Percentiles rank a stretch among this genome's conserved stretches.
Evolutionary conservation across 2,888 invertebrate species (phyloP).

Genomic region (Latrodectus elegans): DNA sequence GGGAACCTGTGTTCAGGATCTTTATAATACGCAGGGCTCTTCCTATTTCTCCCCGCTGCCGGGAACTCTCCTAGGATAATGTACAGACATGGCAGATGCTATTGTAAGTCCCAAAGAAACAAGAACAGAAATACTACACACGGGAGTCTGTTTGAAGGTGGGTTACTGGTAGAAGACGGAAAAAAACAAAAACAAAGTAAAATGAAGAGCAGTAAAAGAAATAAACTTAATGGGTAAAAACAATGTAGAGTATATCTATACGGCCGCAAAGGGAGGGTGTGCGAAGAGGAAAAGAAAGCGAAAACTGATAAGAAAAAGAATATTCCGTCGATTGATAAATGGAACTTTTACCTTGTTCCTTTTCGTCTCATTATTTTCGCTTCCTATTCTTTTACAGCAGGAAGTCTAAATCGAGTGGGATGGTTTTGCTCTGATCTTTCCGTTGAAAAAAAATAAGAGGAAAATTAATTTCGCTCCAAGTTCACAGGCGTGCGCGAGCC

Average conservation of each 20-base stretch:
- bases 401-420: conserved; percentile 50
- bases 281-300: neutral
- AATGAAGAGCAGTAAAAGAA: conserved; percentile 29
- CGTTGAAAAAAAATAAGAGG: conserved; percentile 30
- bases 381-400: neutral
- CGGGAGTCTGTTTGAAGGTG: neutral
- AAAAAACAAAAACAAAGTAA: neutral
- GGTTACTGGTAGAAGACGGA: too few relatives aligned
- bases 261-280: conserved; percentile 19
- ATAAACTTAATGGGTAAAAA: conserved; percentile 64
- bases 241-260: conserved; percentile 52
- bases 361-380: conserved; percentile 62
- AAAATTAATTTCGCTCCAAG: conserved; percentile 60
- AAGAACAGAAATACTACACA: conserved; percentile 29
- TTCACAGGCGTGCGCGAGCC: neutral
- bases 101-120: conserved; percentile 41
- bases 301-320: conserved; percentile 10
- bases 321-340: conserved; percentile 59
- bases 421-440: conserved; percentile 25
- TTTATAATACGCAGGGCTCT: conserved; percentile 26
- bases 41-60: neutral
- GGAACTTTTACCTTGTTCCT: conserved; percentile 65
- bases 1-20: too few relatives aligned
- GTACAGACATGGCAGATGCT: conserved; percentile 53
- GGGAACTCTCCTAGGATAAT: conserved; percentile 45